Conservation (phyloP, 1,140 invertebrate genomes). For the Coboldia fuscipes region DNA sequence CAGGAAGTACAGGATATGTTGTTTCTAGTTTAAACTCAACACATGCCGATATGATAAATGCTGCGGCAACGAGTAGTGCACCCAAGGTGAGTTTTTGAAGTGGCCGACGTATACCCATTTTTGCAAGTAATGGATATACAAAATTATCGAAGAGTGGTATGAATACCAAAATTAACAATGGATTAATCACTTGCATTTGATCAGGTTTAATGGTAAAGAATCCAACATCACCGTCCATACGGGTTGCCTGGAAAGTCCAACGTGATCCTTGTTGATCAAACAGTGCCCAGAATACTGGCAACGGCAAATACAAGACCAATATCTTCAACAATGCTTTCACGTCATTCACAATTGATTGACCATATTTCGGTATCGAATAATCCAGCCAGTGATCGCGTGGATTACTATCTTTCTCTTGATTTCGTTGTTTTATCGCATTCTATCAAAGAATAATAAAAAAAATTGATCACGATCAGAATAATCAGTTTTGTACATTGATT, state of each 20-base stretch:
- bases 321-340: constrained; percentile 41
- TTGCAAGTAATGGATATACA: constrained; percentile 36
- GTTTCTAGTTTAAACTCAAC: constrained; percentile 60
- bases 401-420: constrained; percentile 25
- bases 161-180: constrained; percentile 49
- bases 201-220: constrained; percentile 48
- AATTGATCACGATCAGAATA: not conserved
- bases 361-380: constrained; percentile 50
- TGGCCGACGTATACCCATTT: constrained; percentile 25
- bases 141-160: constrained; percentile 59
- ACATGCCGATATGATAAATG: constrained; percentile 74
- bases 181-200: constrained; percentile 63
- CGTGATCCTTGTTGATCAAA: constrained; percentile 72
- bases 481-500: not conserved
- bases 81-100: constrained; percentile 40
- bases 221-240: constrained; percentile 42
- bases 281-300: constrained; percentile 68
- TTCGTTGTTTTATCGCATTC: constrained; percentile 21
- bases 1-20: constrained; percentile 41
- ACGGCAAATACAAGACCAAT: constrained; percentile 48
- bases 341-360: constrained; percentile 38
- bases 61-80: constrained; percentile 55
- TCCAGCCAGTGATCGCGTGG: constrained; percentile 49
- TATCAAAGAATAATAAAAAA: constrained; percentile 9
- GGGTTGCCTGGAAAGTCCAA: constrained; percentile 85